Evolutionary conservation across 2,113 vertebrate species (phyloP), one percentile per base, ranked within the genome.

Genomic region (Mus pahari): DNA sequence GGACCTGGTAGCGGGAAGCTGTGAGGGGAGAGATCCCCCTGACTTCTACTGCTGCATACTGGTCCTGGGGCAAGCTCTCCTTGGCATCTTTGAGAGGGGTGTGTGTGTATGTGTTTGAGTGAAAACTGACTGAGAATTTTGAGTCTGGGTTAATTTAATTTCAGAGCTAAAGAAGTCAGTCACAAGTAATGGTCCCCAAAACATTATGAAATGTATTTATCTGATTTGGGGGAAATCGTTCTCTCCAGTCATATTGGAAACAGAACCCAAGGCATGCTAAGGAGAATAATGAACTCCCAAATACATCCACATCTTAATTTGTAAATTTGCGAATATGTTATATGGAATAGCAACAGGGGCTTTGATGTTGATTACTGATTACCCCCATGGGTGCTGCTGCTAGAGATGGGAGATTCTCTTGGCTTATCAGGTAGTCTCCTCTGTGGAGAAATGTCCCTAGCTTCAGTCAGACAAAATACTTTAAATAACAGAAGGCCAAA

Each of bases 91-190:
- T 2, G 58, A 36, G 70, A 53, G 5, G 19, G n/a, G 84, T 31
- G 53, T 92, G 90, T 87, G 24, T 60, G 90, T 1, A 17, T 71
- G 70, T 71, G 36, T 71, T 14, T 71, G 33, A 3, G 68, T 71
- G 36, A 73, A 78, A 66, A 55, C 0, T 31, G n/a, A 92, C 42
- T 26, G 70, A 82, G 24, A 7, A 87, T 84, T 73, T 79, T 74
- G 75, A 10, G 20, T 81, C 77, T 26, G 1, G 64, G 45, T 86
- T 88, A 66, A 95, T 94, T 88, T 87, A 62, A 97, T 50, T 92
- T 94, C 36, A 91, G 83, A 95, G 50, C n/a, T 42, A 66, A 91
- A 86, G 90, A 93, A 33, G 53, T 87, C 94, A 33, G 53, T 87
- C 90, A 88, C 6, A 94, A 48, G 39, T 66, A 39, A 71, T 55